These are phyloP conservation scores for Alethe diademata DNA, from an alignment of 2,113 vertebrate species.

Conservation along the genomic window DNA sequence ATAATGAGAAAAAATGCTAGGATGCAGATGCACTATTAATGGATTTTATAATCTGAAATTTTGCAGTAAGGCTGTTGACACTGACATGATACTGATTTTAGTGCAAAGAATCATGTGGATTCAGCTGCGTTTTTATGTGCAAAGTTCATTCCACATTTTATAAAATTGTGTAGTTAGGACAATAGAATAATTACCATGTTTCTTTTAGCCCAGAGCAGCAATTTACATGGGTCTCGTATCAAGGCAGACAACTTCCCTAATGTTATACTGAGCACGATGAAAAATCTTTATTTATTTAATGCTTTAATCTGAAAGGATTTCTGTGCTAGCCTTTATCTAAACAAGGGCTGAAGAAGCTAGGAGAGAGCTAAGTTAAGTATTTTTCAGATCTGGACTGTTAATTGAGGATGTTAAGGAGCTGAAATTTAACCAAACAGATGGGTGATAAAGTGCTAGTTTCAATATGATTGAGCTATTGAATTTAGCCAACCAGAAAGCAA, in stretches of 20 bases:
- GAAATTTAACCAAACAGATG: constrained; percentile 65
- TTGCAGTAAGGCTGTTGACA: background rate
- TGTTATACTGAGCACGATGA: background rate
- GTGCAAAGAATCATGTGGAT: background rate
- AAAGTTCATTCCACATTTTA: background rate
- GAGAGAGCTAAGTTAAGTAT: constrained; percentile 28
- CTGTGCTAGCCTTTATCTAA: constrained; percentile 24
- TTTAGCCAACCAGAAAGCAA: constrained; percentile 57
- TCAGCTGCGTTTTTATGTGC: background rate
- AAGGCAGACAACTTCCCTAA: background rate
- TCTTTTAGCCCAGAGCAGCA: background rate
- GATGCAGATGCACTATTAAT: background rate
- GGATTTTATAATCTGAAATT: background rate
- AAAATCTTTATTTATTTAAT: background rate
- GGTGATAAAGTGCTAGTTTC: constrained; percentile 60
- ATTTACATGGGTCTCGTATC: background rate
- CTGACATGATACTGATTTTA: background rate
- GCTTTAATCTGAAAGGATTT: background rate
- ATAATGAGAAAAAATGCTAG: background rate
- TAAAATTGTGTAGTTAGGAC: background rate
- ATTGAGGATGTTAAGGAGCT: constrained; percentile 55
- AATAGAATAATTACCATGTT: background rate
- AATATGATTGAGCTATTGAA: constrained; percentile 38
- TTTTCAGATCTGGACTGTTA: constrained; percentile 37
- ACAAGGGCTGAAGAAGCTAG: background rate